Percentiles rank a stretch among this genome's conserved stretches.
phyloP scores from a whole-genome alignment of 2,113 vertebrate genomes.

The Rattus rattus region DNA sequence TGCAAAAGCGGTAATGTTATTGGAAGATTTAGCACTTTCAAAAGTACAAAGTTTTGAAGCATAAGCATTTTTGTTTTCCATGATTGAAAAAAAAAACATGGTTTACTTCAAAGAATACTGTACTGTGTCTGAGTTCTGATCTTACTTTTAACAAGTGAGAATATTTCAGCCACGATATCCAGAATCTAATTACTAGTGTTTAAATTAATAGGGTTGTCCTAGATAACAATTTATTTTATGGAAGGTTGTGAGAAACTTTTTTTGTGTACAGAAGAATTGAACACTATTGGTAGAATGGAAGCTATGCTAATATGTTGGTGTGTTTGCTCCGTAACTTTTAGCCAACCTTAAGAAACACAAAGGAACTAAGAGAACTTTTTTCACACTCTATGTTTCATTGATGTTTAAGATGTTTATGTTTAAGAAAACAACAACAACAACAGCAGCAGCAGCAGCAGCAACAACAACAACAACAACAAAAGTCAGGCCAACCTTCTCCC shows the following conservation, averaged over 20 bases:
- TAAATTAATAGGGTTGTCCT: neutral
- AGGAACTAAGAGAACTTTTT: neutral
- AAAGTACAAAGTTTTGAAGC: neutral
- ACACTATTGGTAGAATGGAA: neutral
- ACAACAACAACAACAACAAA: neutral
- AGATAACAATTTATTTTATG: constrained; percentile 22
- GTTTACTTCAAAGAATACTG: neutral
- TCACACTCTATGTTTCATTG: neutral
- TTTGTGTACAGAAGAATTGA: neutral
- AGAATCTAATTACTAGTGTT: constrained; percentile 10
- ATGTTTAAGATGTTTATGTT: neutral
- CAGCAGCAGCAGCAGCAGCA: too few species aligned
- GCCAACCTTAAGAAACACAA: neutral
- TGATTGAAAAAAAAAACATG: constrained; percentile 5
- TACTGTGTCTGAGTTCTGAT: neutral
- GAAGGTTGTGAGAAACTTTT: neutral
- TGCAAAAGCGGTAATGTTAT: neutral
- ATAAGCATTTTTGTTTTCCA: neutral
- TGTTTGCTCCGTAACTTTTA: neutral
- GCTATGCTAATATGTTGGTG: neutral
- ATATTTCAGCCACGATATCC: neutral
- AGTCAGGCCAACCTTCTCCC: neutral
- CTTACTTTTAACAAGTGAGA: constrained; percentile 37
- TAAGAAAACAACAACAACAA: neutral
- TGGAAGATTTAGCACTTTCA: constrained; percentile 4